Evolutionary conservation across 2,113 vertebrate genomes (phyloP).

Genomic region (Podilymbus podiceps): DNA sequence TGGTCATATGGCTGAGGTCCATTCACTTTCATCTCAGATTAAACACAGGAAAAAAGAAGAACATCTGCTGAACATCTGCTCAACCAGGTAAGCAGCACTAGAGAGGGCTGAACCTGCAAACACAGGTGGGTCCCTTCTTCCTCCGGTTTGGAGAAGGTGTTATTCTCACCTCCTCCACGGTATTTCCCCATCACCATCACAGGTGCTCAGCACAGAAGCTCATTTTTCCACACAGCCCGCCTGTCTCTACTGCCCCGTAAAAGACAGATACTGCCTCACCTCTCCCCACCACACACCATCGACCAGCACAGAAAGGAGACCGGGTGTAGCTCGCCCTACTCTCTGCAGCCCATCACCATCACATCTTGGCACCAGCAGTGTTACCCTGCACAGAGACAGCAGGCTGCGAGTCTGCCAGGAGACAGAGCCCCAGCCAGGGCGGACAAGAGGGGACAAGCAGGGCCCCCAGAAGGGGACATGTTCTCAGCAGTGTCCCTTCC

Average conservation of each 20-base stretch:
- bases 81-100: neutral
- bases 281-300: neutral
- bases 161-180: neutral
- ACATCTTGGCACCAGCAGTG: neutral
- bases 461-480: neutral
- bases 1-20: fast-evolving
- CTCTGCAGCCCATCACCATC: neutral
- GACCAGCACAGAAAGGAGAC: neutral
- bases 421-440: neutral
- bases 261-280: neutral
- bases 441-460: neutral
- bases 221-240: neutral
- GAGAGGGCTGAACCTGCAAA: neutral
- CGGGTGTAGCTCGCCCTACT: neutral
- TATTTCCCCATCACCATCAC: neutral
- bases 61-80: neutral
- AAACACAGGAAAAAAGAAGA: neutral
- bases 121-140: neutral
- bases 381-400: fast-evolving
- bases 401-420: neutral
- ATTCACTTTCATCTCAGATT: neutral
- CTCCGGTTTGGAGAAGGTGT: neutral
- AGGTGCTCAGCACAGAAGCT: neutral
- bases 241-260: neutral
- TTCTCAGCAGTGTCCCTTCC: neutral